Base-by-base conservation (phyloP, 2,888 invertebrate genomes). In the Anthophora plumipes region DNA sequence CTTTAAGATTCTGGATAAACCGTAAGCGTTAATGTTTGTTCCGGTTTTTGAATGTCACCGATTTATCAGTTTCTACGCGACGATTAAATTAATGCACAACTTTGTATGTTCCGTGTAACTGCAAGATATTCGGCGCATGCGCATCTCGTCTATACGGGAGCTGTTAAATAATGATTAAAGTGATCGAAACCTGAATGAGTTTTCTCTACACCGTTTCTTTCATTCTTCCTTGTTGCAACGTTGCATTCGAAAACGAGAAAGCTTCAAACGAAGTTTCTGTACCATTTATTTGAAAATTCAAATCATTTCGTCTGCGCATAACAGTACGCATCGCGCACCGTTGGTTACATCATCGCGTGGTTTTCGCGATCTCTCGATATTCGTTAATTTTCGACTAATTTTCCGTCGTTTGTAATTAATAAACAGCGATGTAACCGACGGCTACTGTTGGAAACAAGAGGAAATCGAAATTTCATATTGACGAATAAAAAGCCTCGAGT, bases 381-480 rank as follows among this genome's bases (percentile, higher is more conserved):
- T 72, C 54, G 48, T 64, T 17, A n/a, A 64, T 2, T 31, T 52
- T 39, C 20, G 22, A 11, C 37, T 12, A 3, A 11, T 6, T n/a
- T 67, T 74, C 50, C n/a, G 39, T 14, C 39, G 43, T 52, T 52
- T 46, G 20, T 60, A 66, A 72, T 64, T 66, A 31, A 22, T 60
- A 52, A 43, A 31, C 31, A 4, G 12, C 46, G 41, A 12, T 64
- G 14, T 60, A 37, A 54, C 60, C 46, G 55, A 37, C 31, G 8
- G n/a, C 6, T 14, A 48, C 37, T 57, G 41, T 55, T 39, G n/a
- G 52, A 43, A 55, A 41, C 14, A 20, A 64, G 14, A 50, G n/a
- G 7, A 3, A 37, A 61, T 50, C 5, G 31, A 31, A 48, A 22
- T 20, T 31, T 7, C 11, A 12, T 39, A 17, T 59, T 31, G 4